Base-by-base conservation (phyloP, 2,113 vertebrate species). In the Nyctibius bracteatus region DNA sequence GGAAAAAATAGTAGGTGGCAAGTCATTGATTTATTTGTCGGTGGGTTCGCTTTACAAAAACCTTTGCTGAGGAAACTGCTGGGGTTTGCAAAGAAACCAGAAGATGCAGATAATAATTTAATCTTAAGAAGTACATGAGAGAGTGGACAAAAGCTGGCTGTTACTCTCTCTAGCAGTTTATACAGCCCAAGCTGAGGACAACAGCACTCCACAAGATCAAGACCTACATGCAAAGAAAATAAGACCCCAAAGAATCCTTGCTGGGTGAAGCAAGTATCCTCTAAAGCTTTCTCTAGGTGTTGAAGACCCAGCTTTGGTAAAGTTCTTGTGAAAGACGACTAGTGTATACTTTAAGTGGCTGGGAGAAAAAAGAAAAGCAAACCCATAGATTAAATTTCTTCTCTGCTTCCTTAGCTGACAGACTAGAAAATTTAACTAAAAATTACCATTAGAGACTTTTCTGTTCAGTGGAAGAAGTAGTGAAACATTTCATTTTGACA, bases 401-500 rank as follows among this genome's bases (percentile, higher is more conserved):
- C 73, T 90, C 54, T 65, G 70, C 44, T 82, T 81, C 54, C 33
- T 19, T 68, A 74, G 30, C 67, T 94, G 88, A 75, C 49, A 81
- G 41, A 63, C 35, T 51, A 44, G 80, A 84, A 94, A 94, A 92
- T 74, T 30, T 63, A 92, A 66, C 83, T 91, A 43, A 78, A 96
- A 96, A 63, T 63, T 52, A 94, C 77, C 57, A 71, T 47, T 79
- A 54, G 61, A 93, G 81, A 87, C 74, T 89, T 92, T 77, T 51
- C 63, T 86, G 83, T 84, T 92, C 61, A 67, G 35, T 39, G 33
- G 44, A 77, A 87, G 67, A 11, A 74, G 46, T 31, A 74, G 52
- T 67, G 35, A 91, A 84, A 68, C 57, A 41, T 91, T 94, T 94
- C 55, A 58, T 67, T 92, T 81, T 91, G n/a, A 85, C 81, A 85